These are phyloP conservation scores for Alouatta palliata DNA, from an alignment of 2,113 vertebrate genomes.

Conservation along the genomic window DNA sequence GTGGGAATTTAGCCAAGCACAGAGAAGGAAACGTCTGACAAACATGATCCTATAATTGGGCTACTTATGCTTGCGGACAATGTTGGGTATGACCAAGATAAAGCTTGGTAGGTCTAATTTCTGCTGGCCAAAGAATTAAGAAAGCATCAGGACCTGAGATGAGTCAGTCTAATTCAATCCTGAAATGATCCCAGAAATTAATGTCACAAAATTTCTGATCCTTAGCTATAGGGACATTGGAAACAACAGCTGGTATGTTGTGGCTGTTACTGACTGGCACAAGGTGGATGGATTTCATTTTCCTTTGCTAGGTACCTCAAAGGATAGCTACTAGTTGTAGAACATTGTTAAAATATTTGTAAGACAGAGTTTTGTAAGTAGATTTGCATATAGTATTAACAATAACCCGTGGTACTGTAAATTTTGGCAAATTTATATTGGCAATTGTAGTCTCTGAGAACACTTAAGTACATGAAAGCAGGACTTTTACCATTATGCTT, in stretches of 20 bases:
- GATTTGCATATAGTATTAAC: background rate
- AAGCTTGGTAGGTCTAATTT: background rate
- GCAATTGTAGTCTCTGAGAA: background rate
- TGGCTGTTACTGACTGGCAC: background rate
- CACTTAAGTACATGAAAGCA: background rate
- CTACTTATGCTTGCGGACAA: background rate
- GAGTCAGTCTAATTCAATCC: background rate
- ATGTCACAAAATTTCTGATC: background rate
- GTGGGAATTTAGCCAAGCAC: background rate
- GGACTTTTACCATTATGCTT: background rate
- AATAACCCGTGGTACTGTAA: background rate
- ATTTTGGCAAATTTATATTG: background rate
- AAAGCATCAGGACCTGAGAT: background rate
- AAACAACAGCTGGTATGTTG: background rate
- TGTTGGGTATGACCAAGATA: background rate
- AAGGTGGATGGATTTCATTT: background rate
- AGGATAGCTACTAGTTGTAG: background rate
- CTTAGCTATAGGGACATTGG: background rate
- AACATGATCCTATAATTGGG: background rate
- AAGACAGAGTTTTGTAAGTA: background rate
- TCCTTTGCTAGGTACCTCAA: background rate
- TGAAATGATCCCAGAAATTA: background rate
- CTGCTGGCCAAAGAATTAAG: background rate
- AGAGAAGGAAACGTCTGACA: background rate
- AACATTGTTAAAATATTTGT: background rate